Conservation (phyloP, 2,113 vertebrate genomes). For the Cavia aperea region DNA sequence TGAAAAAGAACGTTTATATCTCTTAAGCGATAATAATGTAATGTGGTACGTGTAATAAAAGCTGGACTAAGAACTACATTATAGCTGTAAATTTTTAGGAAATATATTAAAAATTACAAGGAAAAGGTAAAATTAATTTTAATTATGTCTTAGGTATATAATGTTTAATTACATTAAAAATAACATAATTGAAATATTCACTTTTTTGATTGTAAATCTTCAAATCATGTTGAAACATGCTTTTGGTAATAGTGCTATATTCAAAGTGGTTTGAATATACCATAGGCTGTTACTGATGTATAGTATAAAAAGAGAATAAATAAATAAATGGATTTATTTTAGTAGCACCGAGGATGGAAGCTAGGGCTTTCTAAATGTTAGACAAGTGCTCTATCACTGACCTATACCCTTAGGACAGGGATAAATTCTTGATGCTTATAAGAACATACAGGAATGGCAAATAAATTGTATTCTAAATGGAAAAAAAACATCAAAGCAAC, state of each 20-base stretch:
- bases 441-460: not conserved
- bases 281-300: not conserved
- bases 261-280: too few relatives aligned
- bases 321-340: not conserved
- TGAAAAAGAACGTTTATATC: not conserved
- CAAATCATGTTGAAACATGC: not conserved
- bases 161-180: not conserved
- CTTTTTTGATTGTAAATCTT: not conserved
- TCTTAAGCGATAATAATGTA: not conserved
- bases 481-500: not conserved
- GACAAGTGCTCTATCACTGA: not conserved
- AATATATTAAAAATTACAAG: not conserved
- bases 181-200: not conserved
- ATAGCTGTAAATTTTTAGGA: not conserved
- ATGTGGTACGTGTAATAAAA: not conserved
- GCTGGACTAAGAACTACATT: not conserved
- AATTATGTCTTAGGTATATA: not conserved
- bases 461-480: not conserved
- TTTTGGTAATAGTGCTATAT: not conserved
- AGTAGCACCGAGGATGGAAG: not conserved
- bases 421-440: not conserved
- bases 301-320: not conserved
- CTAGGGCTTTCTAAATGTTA: not conserved
- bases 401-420: not conserved
- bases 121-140: not conserved